Base-by-base conservation (phyloP, 2,888 invertebrate genomes). In the Leptinotarsa rubiginosa region DNA sequence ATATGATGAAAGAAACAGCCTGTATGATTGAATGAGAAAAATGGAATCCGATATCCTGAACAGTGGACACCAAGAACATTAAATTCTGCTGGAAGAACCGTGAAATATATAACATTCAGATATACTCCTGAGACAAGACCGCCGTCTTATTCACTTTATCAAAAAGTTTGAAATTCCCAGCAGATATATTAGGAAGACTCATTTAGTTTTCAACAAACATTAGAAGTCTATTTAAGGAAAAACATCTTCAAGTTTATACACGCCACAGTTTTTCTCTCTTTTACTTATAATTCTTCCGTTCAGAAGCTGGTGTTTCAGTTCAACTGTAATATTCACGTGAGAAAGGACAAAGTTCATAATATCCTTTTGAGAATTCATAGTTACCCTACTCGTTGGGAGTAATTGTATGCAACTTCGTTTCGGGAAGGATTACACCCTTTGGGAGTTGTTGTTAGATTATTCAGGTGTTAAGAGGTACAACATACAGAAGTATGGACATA, bases 271-370 rank as follows among this genome's bases (percentile, higher is more conserved):
- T 31, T 12, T 15, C 4, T 31, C 5, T 41, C 31, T 41, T 31
- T 62, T 2, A 62, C 31, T n/a, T 13, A 31, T 31, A 41, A 25
- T 62, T 41, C 31, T 62, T 41, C 31, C 62, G n/a, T 5, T 16
- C 41, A 41, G 62, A 31, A 31, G 31, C 31, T 41, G 62, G 41
- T 31, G 41, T 62, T 62, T 62, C 4, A 62, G 25, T 62, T 41
- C 31, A 3, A n/a, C n/a, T 62, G 62, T 31, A 62, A 62, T 62
- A 62, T 62, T 62, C 41, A 62, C 16, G 62, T 31, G 31, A n/a
- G 16, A 4, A 16, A 16, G 25, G 62, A 31, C 16, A 18, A 62
- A 62, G 41, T 31, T 62, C 31, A 31, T 31, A 62, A n/a, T 41
- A 62, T 41, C 62, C 41, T 31, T 62, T 62, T 62, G 62, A 31